Evolutionary conservation across 2,888 invertebrate species (phyloP), one percentile per base, ranked within the genome.

Genomic region (Acanthopleura granulata): DNA sequence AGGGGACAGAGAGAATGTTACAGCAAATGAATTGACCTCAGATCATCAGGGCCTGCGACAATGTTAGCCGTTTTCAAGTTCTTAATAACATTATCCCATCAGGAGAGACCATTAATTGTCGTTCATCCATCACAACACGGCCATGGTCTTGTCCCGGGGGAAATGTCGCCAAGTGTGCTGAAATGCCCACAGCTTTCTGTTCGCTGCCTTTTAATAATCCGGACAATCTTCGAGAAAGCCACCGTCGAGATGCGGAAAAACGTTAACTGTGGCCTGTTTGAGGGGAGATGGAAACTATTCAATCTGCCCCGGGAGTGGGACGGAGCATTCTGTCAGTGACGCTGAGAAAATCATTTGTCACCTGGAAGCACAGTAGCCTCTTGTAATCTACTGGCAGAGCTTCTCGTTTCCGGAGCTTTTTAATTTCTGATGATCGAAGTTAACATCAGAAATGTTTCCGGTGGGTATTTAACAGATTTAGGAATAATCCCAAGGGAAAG

Each of bases 261-360:
- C 18, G 57, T 57, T n/a, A 57, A 57, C 3, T 12, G 57, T 18
- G 22, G 57, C 57, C 4, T 57, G 18, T 57, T 57, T 57, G n/a
- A 57, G 22, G n/a, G 57, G 22, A 22, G 57, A 57, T 57, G n/a
- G 22, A 57, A 57, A n/a, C 57, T 57, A 57, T 57, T 57, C 57
- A 57, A 18, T 57, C 22, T 57, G 22, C 18, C 57, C n/a, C 6
- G n/a, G 12, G 57, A 22, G n/a, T 22, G 22, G 18, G 57, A n/a
- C 57, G 18, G 18, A 57, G 57, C 18, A 57, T 22, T 18, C 57
- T 57, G 57, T 57, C 57, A 18, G 22, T 18, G 18, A n/a, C n/a
- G 18, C 57, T n/a, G n/a, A 22, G 57, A 57, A 57, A 57, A 18
- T n/a, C 57, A 57, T 57, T 57, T 22, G 22, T 57, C 57, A 57